Evolutionary conservation across 2,888 invertebrate genomes (phyloP).

Genomic region (Cryptophagus acutangulus): DNA sequence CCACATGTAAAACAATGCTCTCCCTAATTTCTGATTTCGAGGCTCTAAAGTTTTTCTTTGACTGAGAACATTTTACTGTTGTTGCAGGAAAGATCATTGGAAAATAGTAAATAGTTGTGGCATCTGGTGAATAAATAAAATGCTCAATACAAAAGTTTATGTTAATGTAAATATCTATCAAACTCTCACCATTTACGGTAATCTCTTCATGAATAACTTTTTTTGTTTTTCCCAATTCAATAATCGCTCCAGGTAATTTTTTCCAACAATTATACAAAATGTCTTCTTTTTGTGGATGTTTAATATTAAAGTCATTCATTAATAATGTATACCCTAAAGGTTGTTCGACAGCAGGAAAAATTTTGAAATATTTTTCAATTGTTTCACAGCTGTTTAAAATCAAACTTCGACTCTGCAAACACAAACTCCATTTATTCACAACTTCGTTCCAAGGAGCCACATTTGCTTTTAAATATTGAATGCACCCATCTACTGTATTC

Average conservation of each 20-base stretch:
- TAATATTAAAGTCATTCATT: background rate
- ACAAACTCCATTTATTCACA: background rate
- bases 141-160: background rate
- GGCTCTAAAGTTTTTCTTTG: background rate
- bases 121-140: background rate
- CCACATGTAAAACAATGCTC: background rate
- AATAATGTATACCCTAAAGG: conserved; percentile 1
- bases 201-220: background rate
- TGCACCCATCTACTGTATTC: background rate
- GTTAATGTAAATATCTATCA: background rate
- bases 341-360: background rate
- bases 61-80: background rate
- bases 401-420: background rate
- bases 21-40: background rate
- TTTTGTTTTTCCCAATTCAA: too few species aligned
- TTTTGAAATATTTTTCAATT: background rate
- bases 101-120: background rate
- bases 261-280: background rate
- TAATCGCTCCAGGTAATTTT: background rate
- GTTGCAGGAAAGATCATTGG: background rate
- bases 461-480: background rate
- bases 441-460: background rate
- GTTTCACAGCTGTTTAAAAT: conserved; percentile 1
- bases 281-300: background rate
- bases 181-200: background rate